Conservation (phyloP, 2,888 invertebrate genomes). For the Spilarctia lutea region DNA sequence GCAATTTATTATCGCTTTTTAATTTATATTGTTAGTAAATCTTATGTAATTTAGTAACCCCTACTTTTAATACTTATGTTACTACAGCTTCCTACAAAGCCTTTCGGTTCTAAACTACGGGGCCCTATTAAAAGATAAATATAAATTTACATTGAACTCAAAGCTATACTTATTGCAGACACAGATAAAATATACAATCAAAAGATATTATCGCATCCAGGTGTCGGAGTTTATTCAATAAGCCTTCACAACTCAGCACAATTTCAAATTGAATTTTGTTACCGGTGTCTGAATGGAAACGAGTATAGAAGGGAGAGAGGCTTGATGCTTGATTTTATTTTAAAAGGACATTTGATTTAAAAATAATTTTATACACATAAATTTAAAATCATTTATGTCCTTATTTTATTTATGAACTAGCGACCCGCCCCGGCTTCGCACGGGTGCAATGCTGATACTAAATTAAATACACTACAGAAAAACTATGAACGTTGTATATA, state of each 20-base stretch:
- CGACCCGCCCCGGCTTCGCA: too few species aligned
- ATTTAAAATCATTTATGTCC: neutral
- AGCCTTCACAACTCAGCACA: constrained; percentile 11
- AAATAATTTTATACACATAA: neutral
- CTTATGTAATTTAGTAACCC: too few species aligned
- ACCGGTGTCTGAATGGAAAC: constrained; percentile 7
- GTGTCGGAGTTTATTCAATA: constrained; percentile 23
- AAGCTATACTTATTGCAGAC: neutral
- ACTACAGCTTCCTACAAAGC: too few species aligned
- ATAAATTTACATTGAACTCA: neutral
- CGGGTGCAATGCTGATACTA: too few species aligned
- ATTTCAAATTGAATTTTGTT: constrained; percentile 19
- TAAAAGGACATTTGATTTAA: neutral
- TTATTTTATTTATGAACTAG: neutral
- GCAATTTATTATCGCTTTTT: too few species aligned
- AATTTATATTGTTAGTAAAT: too few species aligned
- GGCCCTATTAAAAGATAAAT: too few species aligned
- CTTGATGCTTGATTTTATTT: constrained; percentile 7
- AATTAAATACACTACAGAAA: too few species aligned
- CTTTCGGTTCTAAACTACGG: too few species aligned
- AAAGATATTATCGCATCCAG: constrained; percentile 12
- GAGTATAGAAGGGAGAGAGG: neutral
- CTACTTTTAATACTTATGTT: too few species aligned
- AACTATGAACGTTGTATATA: too few species aligned
- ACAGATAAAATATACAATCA: constrained; percentile 1